A percentile compares a stretch with the other conserved stretches of the same genome.
Conservation (phyloP, 2,113 vertebrate species). For the Opisthocomus hoazin region DNA sequence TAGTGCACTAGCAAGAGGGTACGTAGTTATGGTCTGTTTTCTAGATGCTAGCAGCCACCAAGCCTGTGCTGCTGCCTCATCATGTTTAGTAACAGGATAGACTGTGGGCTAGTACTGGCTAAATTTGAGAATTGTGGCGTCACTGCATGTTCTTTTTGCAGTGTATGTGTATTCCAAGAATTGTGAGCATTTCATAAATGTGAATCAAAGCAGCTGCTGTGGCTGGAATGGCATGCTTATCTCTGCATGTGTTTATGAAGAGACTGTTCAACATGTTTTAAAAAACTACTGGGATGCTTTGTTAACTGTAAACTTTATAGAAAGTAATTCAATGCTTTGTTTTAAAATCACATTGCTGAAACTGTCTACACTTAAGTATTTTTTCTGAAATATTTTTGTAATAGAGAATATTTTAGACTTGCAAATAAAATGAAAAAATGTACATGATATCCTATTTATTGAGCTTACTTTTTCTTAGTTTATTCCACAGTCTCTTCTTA, state of each 20-base stretch:
- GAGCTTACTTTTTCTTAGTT: neutral
- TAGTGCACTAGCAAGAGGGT: neutral
- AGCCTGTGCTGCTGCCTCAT: neutral
- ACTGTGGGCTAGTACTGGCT: neutral
- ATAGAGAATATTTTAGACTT: neutral
- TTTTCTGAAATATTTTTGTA: neutral
- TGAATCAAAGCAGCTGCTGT: conserved; percentile 26
- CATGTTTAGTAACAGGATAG: neutral
- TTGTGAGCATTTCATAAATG: neutral
- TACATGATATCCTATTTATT: neutral
- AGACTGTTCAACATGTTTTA: neutral
- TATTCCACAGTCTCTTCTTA: neutral
- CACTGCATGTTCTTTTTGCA: neutral
- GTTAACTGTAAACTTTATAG: neutral
- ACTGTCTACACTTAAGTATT: neutral
- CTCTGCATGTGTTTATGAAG: neutral
- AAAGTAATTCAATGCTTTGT: neutral
- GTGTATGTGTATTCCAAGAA: neutral
- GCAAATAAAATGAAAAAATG: neutral
- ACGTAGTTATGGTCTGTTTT: accelerated
- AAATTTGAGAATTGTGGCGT: neutral
- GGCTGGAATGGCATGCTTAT: neutral
- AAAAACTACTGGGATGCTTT: neutral
- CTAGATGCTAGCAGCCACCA: neutral
- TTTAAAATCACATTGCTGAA: neutral